Evolutionary conservation across 2,113 vertebrate species (phyloP).

Genomic region (Electrona antarctica): DNA sequence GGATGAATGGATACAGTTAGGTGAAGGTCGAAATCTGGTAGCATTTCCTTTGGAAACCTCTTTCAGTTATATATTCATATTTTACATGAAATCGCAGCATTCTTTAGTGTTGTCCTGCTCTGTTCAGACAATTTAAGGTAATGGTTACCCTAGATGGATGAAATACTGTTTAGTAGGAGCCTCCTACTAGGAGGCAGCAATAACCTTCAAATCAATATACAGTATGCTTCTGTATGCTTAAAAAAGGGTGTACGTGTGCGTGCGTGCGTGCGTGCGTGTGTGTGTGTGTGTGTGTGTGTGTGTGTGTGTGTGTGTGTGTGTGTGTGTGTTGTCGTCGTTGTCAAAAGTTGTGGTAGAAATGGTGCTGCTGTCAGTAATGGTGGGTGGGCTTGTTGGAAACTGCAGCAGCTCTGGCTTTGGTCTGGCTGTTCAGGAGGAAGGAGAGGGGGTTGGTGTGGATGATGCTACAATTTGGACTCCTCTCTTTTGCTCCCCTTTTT

Average conservation of each 20-base stretch:
- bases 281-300: slow-evolving; percentile 7
- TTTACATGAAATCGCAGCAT: background rate
- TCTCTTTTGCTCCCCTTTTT: slow-evolving; percentile 62
- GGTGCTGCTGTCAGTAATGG: slow-evolving; percentile 13
- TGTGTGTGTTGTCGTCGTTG: no score
- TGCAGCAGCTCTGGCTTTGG: slow-evolving; percentile 40
- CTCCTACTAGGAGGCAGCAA: background rate
- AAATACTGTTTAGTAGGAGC: background rate
- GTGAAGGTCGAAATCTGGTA: background rate
- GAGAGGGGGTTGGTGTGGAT: slow-evolving; percentile 44
- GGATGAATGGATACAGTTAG: background rate
- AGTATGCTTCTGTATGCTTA: background rate
- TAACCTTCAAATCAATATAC: background rate
- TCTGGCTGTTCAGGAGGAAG: slow-evolving; percentile 50
- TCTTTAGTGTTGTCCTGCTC: slow-evolving; percentile 1
- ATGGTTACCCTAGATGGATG: background rate
- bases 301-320: slow-evolving; percentile 10
- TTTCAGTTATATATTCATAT: no score
- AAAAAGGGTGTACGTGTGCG: background rate
- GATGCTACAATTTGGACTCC: slow-evolving; percentile 71
- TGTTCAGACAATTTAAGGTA: no score
- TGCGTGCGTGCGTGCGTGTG: slow-evolving; percentile 9
- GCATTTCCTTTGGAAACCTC: no score
- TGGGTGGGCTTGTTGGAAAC: slow-evolving; percentile 47
- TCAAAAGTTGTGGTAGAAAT: no score